Evolutionary conservation across 2,113 vertebrate genomes (phyloP), one percentile per base, ranked within the genome.

Genomic region (Sapajus apella): DNA sequence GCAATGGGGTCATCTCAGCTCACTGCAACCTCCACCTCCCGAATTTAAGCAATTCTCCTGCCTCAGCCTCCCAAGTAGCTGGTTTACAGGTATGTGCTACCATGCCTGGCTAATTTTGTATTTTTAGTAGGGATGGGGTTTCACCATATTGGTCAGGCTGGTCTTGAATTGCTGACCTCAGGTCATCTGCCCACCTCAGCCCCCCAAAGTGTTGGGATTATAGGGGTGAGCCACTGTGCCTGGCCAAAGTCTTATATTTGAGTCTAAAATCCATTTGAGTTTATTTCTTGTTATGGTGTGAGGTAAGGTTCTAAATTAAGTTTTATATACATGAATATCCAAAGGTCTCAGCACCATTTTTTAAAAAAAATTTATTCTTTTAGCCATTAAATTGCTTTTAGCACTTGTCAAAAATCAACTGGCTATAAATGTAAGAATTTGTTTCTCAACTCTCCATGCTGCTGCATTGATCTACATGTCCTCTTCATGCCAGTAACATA

Each of bases 301-400:
- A 89, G 43, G 58, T 82, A 90, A 87, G 50, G 8, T 6, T 93
- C 3, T 89, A 94, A 91, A 52, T 88, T 40, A 35, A 43, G 56
- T 76, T 77, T 90, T 88, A 94, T 47, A 56, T 7, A 81, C 81
- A 5, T 94, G 47, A 40, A 91, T 76, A 96, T 84, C 12, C 37
- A 87, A 79, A 82, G 58, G 20, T 50, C 20, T 4, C 20, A 55
- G 35, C 11, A 86, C 8, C 16, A 50, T 86, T 85, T 80, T 27
- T 52, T 85, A 68, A 85, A 89, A 80, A 97, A 92, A 30, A 37
- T 11, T 80, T n/a, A 45, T 90, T 80, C 12, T 92, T 97, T 70
- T 92, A 80, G 2, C 52, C 43, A 91, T 3, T 82, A 30, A 93
- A 87, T 9, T 82, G 56, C 45, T 75, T 75, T 68, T 79, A 66